phyloP scores from a whole-genome alignment of 2,797 vertebrate species.

The Alauda arvensis region DNA sequence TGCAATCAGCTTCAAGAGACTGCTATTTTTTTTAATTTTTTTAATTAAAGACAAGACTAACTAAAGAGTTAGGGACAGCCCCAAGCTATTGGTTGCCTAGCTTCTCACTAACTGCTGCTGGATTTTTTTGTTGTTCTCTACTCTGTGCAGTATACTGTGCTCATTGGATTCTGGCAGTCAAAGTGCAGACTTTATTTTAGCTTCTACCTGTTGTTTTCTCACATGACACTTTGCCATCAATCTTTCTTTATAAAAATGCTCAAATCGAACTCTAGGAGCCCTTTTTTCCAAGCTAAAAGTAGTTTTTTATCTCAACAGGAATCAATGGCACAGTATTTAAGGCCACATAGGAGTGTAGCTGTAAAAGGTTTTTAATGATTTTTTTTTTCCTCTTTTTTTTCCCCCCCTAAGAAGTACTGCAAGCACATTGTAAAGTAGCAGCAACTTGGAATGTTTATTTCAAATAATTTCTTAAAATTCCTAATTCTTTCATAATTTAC shows the following conservation, averaged over 20 bases:
- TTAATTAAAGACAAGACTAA: not conserved
- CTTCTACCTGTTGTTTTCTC: not conserved
- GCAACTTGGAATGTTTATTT: not conserved
- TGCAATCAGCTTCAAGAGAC: not conserved
- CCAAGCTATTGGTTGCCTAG: not conserved
- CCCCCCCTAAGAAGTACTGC: not conserved
- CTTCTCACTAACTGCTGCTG: not conserved
- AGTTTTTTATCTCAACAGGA: not conserved
- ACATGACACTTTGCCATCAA: not conserved
- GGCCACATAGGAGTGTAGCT: not conserved
- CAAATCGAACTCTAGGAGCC: not conserved
- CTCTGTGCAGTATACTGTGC: not conserved
- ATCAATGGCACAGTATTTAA: not conserved
- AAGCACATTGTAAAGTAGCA: not conserved
- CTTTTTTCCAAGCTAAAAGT: not conserved
- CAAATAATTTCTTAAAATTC: not conserved
- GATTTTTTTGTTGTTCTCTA: not conserved
- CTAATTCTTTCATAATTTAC: not conserved
- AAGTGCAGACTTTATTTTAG: not conserved
- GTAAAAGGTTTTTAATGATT: not conserved
- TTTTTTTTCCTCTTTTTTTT: not conserved
- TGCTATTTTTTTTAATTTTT: not conserved
- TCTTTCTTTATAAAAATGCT: not conserved
- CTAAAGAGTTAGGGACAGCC: not conserved
- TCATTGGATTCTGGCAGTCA: not conserved